phyloP scores from a whole-genome alignment of 1,140 invertebrate genomes.

The Diabrotica undecimpunctata region DNA sequence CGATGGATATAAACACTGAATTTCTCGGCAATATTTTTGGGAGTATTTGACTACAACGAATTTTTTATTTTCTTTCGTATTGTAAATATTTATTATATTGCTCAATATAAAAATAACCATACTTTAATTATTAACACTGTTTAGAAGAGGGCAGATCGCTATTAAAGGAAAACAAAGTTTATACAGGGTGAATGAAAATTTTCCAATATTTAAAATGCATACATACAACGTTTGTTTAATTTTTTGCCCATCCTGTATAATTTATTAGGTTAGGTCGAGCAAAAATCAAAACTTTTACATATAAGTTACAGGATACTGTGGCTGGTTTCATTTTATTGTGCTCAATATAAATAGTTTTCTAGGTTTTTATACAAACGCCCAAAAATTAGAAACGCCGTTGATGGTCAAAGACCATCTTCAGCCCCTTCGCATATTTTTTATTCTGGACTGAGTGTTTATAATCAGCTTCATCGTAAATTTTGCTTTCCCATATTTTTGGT shows the following conservation, averaged over 20 bases:
- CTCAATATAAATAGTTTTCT: too few species aligned
- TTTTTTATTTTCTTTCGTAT: conserved; percentile 8
- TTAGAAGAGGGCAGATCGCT: background rate
- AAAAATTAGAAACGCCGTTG: too few species aligned
- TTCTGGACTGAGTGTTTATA: too few species aligned
- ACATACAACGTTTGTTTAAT: background rate
- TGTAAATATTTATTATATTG: conserved; percentile 20
- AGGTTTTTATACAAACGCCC: too few species aligned
- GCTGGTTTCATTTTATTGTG: too few species aligned
- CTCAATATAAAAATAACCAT: conserved; percentile 17
- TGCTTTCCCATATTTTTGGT: too few species aligned
- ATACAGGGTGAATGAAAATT: background rate
- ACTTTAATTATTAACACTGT: background rate
- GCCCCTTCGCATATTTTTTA: too few species aligned
- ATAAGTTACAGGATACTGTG: too few species aligned
- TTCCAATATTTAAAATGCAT: background rate
- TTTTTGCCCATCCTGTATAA: conserved; percentile 1
- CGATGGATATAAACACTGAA: background rate
- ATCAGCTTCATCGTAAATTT: too few species aligned
- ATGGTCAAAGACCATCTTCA: too few species aligned
- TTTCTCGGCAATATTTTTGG: conserved; percentile 4
- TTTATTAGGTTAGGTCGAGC: conserved; percentile 1
- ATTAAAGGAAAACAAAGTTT: background rate
- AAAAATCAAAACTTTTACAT: background rate
- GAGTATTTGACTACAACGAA: background rate